These are phyloP conservation scores for Byasa hedistus DNA, from an alignment of 2,888 invertebrate species.

Conservation along the genomic window DNA sequence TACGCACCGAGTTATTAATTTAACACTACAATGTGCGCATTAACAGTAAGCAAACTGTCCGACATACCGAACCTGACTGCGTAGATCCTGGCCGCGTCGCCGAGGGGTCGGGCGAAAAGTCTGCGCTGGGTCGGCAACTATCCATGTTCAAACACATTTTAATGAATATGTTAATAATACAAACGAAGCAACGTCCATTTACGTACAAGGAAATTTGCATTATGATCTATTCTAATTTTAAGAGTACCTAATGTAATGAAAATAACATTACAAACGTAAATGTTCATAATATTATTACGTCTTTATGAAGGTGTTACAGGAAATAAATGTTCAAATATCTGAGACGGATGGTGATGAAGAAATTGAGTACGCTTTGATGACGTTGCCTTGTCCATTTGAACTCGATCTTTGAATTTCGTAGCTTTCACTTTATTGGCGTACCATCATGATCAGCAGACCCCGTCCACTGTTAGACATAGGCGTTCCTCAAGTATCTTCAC, in stretches of 20 bases:
- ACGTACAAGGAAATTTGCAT: constrained; percentile 62
- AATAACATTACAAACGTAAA: background rate
- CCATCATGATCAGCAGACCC: no score
- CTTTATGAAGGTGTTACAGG: no score
- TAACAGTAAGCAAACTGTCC: constrained; percentile 37
- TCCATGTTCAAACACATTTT: constrained; percentile 60
- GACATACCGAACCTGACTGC: constrained; percentile 41
- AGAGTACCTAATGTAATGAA: background rate
- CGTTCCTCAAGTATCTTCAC: no score
- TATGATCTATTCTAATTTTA: constrained; percentile 50
- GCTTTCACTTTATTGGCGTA: no score
- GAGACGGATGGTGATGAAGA: no score
- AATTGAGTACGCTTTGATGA: no score
- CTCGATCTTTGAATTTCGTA: no score
- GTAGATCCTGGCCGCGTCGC: constrained; percentile 43
- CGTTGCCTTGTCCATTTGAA: no score
- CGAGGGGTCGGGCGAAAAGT: constrained; percentile 59
- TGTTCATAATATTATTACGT: background rate
- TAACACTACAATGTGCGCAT: constrained; percentile 47
- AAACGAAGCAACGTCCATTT: constrained; percentile 63
- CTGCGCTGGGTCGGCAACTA: constrained; percentile 59
- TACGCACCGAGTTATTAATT: constrained; percentile 53
- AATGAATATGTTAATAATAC: constrained; percentile 70
- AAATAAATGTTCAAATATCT: no score
- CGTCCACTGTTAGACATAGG: no score